Evolutionary conservation across 2,113 vertebrate genomes (phyloP), one percentile per base, ranked within the genome.

Genomic region (Bostrychus sinensis): DNA sequence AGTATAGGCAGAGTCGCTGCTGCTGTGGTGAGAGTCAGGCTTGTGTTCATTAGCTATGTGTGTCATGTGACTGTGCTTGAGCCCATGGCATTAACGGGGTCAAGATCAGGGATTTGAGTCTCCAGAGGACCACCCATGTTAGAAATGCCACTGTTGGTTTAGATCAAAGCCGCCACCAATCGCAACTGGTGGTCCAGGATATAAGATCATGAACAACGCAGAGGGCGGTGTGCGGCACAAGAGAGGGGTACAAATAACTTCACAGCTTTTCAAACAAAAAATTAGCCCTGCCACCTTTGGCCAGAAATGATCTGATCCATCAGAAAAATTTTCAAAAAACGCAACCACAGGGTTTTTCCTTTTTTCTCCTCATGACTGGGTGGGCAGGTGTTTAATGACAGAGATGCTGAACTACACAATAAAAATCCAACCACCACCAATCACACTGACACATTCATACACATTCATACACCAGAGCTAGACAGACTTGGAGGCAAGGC

Each of bases 71-170:
- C 43, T 68, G 28, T 63, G 12, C 16, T 19, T 37, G 59, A 41
- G 39, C 25, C 23, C 6, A 5, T 32, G 55, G 71, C 56, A 63
- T 78, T 81, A 86, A 72, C 22, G 7, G 12, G 13, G n/a, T 68
- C 53, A 46, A 42, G 8, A 13, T 38, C 10, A 7, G 54, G 72
- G 67, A 59, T 67, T 78, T 72, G 30, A 51, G 16, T 62, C 48
- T 51, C 45, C 45, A 53, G 12, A 19, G 46, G 87, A 89, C 81
- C 87, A 84, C 87, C 85, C 85, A 75, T 76, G 80, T 50, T 56
- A 25, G 37, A 74, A 71, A 83, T 45, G 25, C 62, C 68, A 61
- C 51, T 23, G 22, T 43, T 65, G 43, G 67, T 30, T 28, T 28
- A 38, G 75, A 83, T 86, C 75, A 89, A 75, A 81, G 65, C 6